Conservation (phyloP, 2,888 invertebrate genomes). For the Monopis laevigella region DNA sequence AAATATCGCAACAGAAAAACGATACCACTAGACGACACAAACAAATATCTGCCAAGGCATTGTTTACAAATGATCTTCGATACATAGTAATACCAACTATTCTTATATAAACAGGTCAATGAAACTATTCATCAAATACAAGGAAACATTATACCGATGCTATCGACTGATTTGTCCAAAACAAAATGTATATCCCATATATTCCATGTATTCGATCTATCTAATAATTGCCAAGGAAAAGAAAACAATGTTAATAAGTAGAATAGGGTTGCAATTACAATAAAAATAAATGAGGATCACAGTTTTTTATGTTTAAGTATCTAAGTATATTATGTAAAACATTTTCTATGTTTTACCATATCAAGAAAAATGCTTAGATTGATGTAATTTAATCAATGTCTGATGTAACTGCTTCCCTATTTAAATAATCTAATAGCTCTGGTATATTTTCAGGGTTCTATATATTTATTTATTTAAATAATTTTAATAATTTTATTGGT, state of each 20-base stretch:
- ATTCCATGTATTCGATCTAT: too few species aligned
- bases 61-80: constrained; percentile 9
- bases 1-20: too few species aligned
- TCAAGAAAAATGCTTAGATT: neutral
- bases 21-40: too few species aligned
- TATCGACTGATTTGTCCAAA: constrained; percentile 44
- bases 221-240: constrained; percentile 23
- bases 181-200: constrained; percentile 44
- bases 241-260: constrained; percentile 8
- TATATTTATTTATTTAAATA: neutral
- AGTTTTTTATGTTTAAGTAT: too few species aligned
- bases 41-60: too few species aligned
- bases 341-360: too few species aligned
- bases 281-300: too few species aligned
- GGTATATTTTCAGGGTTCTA: neutral
- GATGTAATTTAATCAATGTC: too few species aligned
- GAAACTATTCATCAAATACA: constrained; percentile 34
- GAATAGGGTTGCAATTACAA: too few species aligned
- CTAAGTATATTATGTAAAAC: too few species aligned
- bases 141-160: constrained; percentile 23
- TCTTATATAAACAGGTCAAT: constrained; percentile 36
- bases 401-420: too few species aligned
- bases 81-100: neutral
- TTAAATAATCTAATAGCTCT: neutral
- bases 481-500: neutral